These are phyloP conservation scores for Epinotia demarniana DNA, from an alignment of 2,888 invertebrate genomes.

Conservation along the genomic window DNA sequence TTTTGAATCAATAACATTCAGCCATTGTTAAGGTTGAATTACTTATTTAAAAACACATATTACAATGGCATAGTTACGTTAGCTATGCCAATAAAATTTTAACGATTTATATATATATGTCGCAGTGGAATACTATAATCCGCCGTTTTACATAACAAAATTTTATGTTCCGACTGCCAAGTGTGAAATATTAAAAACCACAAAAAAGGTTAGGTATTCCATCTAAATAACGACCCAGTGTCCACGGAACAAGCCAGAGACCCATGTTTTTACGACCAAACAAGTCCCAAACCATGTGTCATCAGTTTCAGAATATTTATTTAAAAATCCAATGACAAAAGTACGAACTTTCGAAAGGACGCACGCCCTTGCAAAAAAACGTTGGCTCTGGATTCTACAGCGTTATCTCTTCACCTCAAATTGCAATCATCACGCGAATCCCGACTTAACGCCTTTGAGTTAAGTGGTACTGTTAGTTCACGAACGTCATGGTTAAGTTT, in stretches of 20 bases:
- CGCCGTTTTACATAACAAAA: background rate
- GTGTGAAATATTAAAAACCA: slow-evolving; percentile 2
- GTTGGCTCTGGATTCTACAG: slow-evolving; percentile 55
- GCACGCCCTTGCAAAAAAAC: slow-evolving; percentile 57
- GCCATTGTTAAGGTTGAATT: background rate
- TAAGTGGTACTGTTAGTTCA: slow-evolving; percentile 13
- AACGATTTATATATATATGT: background rate
- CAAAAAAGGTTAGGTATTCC: background rate
- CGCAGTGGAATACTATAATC: too few species aligned
- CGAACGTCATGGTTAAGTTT: slow-evolving; percentile 30
- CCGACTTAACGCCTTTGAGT: background rate
- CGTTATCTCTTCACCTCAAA: slow-evolving; percentile 30
- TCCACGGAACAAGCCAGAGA: slow-evolving; percentile 26
- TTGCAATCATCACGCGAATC: slow-evolving; percentile 3
- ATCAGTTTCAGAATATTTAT: slow-evolving; percentile 43
- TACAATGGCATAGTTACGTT: background rate
- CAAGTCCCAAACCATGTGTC: slow-evolving; percentile 37
- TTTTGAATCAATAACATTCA: background rate
- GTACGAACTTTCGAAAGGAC: slow-evolving; percentile 48
- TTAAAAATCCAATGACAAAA: slow-evolving; percentile 46
- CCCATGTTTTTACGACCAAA: slow-evolving; percentile 29
- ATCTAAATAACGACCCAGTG: slow-evolving; percentile 16
- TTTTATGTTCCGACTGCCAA: background rate
- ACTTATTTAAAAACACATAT: slow-evolving; percentile 2
- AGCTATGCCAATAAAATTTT: background rate